Conservation (phyloP, 1,140 invertebrate genomes). For the Drosophila melanogaster region Release_6_plus_ISO1_MT NT_033779.5:6841001-6841500, state of each 20-base stretch:
- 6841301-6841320: too few relatives aligned
- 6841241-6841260: slow-evolving; percentile 63
- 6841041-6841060: slow-evolving; percentile 76
- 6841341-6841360: slow-evolving; percentile 22
- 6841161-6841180: slow-evolving; percentile 69
- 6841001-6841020: slow-evolving; percentile 83
- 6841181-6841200: slow-evolving; percentile 84
- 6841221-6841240: slow-evolving; percentile 69
- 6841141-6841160: slow-evolving; percentile 50
- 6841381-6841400: slow-evolving; percentile 76
- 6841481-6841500: not conserved
- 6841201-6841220: slow-evolving; percentile 77
- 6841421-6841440: slow-evolving; percentile 66
- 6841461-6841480: slow-evolving; percentile 36
- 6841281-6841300: too few relatives aligned
- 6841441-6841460: slow-evolving; percentile 45
- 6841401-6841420: slow-evolving; percentile 77
- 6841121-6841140: slow-evolving; percentile 44
- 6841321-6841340: not conserved
- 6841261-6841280: not conserved
- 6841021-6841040: slow-evolving; percentile 78
- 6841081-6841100: slow-evolving; percentile 72
- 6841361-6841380: slow-evolving; percentile 78
- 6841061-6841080: slow-evolving; percentile 59
- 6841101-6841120: slow-evolving; percentile 44